A percentile compares a stretch with the other conserved stretches of the same genome.
phyloP scores from a whole-genome alignment of 1,140 invertebrate species.

The Platyura marginata region DNA sequence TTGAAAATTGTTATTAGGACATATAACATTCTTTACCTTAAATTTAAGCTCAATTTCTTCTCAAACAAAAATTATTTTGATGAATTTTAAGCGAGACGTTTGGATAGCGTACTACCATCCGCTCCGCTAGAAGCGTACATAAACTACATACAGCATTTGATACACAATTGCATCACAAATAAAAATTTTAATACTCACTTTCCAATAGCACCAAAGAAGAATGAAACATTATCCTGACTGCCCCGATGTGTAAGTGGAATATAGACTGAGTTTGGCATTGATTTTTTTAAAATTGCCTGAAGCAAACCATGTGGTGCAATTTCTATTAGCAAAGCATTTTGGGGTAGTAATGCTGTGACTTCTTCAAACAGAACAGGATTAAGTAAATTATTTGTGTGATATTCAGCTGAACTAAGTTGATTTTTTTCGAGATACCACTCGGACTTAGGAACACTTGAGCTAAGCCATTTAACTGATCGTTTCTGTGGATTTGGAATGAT shows the following conservation, averaged over 20 bases:
- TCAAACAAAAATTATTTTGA: too few relatives aligned
- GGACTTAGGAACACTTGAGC: conserved; percentile 61
- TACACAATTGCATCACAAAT: not conserved
- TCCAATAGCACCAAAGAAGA: conserved; percentile 52
- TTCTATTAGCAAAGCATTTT: conserved; percentile 57
- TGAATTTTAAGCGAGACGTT: too few relatives aligned
- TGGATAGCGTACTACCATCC: too few relatives aligned
- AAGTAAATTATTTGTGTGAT: conserved; percentile 83
- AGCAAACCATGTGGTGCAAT: conserved; percentile 72
- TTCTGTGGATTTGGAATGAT: conserved; percentile 45
- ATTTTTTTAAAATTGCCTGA: conserved; percentile 45
- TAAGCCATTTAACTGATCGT: conserved; percentile 66
- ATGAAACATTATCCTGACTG: conserved; percentile 47
- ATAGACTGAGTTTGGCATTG: conserved; percentile 37
- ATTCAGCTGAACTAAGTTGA: conserved; percentile 64
- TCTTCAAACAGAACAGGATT: conserved; percentile 75
- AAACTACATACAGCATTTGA: not conserved
- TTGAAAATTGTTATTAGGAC: too few relatives aligned
- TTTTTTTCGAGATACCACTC: conserved; percentile 51
- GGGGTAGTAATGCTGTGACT: conserved; percentile 51
- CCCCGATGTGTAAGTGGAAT: conserved; percentile 62
- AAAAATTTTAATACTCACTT: conserved; percentile 28
- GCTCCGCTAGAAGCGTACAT: too few relatives aligned
- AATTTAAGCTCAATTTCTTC: too few relatives aligned
- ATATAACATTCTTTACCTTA: too few relatives aligned